Percentiles rank a stretch among this genome's conserved stretches.
phyloP scores from a whole-genome alignment of 1,140 invertebrate species.

The Chlorops oryzae region DNA sequence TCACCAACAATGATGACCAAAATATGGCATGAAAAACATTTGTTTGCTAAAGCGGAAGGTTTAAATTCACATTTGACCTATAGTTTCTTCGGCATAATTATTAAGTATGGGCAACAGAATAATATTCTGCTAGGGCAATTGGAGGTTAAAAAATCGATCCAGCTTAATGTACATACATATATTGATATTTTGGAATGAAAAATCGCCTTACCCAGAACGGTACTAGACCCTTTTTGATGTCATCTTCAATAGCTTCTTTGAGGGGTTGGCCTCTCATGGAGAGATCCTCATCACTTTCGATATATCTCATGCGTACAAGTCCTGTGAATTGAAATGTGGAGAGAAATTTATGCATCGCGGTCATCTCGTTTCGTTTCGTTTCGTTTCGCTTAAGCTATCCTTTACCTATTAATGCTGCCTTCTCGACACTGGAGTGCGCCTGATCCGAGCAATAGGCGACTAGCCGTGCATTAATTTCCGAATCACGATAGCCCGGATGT shows the following conservation, averaged over 20 bases:
- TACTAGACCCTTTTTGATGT: slow-evolving; percentile 81
- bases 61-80: too few relatives aligned
- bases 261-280: slow-evolving; percentile 78
- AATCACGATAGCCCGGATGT: slow-evolving; percentile 70
- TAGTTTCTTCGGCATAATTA: too few relatives aligned
- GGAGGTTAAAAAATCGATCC: too few relatives aligned
- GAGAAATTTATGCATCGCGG: not conserved
- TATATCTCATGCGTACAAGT: slow-evolving; percentile 84
- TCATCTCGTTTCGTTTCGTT: not conserved
- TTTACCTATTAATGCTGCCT: slow-evolving; percentile 78
- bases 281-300: slow-evolving; percentile 78
- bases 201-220: slow-evolving; percentile 97
- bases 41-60: too few relatives aligned
- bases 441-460: slow-evolving; percentile 95
- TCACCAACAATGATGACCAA: too few relatives aligned
- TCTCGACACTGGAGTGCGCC: slow-evolving; percentile 95
- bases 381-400: slow-evolving; percentile 3
- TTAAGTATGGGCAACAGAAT: too few relatives aligned
- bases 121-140: too few relatives aligned
- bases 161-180: too few relatives aligned
- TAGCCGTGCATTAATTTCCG: slow-evolving; percentile 83
- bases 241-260: slow-evolving; percentile 70
- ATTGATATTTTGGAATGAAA: slow-evolving; percentile 23
- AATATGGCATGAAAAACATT: too few relatives aligned
- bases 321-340: slow-evolving; percentile 50